A percentile compares a stretch with the other conserved stretches of the same genome.
Conservation (phyloP, 2,888 invertebrate genomes). For the Dinocampus coccinellae region DNA sequence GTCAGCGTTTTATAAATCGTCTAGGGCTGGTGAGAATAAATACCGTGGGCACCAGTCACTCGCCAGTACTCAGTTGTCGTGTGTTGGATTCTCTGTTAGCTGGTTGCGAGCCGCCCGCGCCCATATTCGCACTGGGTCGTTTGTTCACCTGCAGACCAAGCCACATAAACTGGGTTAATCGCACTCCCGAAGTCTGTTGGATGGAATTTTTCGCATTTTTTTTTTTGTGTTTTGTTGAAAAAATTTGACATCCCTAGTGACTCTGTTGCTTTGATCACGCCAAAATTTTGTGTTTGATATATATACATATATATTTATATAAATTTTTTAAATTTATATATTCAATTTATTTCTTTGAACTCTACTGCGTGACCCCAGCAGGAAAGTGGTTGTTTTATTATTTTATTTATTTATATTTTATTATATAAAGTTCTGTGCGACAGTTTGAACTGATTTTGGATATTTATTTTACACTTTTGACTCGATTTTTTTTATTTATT, state of each 20-base stretch:
- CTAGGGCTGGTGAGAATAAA: constrained; percentile 69
- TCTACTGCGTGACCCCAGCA: constrained; percentile 68
- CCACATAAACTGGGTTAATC: constrained; percentile 70
- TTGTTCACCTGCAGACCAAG: constrained; percentile 69
- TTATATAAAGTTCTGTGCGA: constrained; percentile 15
- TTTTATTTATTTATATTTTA: not conserved
- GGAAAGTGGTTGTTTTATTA: constrained; percentile 50
- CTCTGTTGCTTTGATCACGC: constrained; percentile 69
- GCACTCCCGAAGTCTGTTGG: constrained; percentile 63
- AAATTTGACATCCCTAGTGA: constrained; percentile 63
- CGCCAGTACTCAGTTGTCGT: constrained; percentile 67
- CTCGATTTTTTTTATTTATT: constrained; percentile 61
- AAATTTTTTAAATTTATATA: constrained; percentile 55
- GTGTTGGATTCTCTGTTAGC: constrained; percentile 64
- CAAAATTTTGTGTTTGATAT: constrained; percentile 60
- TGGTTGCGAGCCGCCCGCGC: constrained; percentile 64
- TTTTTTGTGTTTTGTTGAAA: constrained; percentile 39
- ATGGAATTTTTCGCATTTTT: constrained; percentile 40
- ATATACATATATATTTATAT: no score
- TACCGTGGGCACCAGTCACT: constrained; percentile 70
- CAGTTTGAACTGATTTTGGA: constrained; percentile 59
- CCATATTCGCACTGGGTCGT: constrained; percentile 65
- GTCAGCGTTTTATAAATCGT: constrained; percentile 59
- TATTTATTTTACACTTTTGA: constrained; percentile 50
- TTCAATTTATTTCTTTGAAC: constrained; percentile 45